Percentiles rank a stretch among this genome's conserved stretches.
These are phyloP conservation scores for Apostichopus leukothele DNA, from an alignment of 53 echinoderm and acorn worm genomes.

Conservation along the genomic window DNA sequence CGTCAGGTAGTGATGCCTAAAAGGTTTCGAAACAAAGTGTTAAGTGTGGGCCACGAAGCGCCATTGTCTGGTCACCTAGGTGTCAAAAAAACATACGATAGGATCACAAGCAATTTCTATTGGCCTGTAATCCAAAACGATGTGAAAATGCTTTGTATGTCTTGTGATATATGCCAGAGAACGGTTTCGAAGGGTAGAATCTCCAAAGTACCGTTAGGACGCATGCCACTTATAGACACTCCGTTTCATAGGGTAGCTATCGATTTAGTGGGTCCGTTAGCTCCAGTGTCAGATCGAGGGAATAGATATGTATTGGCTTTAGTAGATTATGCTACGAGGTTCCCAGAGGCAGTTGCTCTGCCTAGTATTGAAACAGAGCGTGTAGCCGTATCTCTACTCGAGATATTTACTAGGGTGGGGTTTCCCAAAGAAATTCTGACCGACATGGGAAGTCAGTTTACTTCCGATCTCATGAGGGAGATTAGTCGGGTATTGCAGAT, in stretches of 20 bases:
- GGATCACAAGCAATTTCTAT: not conserved
- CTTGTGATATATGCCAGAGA: slow-evolving; percentile 40
- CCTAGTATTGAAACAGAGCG: slow-evolving; percentile 42
- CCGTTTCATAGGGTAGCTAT: slow-evolving; percentile 4
- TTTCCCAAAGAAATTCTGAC: slow-evolving; percentile 46
- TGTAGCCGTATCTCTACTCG: slow-evolving; percentile 44
- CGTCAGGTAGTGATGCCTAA: not conserved
- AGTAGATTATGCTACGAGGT: slow-evolving; percentile 47
- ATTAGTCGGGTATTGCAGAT: slow-evolving; percentile 51
- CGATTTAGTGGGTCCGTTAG: slow-evolving; percentile 6
- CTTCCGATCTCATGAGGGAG: slow-evolving; percentile 52
- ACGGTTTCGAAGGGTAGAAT: slow-evolving; percentile 32
- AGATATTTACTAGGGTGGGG: slow-evolving; percentile 49
- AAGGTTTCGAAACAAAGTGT: not conserved
- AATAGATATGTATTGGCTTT: slow-evolving; percentile 37
- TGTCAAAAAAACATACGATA: slow-evolving; percentile 42
- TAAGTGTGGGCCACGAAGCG: slow-evolving; percentile 21
- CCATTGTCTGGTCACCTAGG: slow-evolving; percentile 51
- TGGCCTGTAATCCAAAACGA: not conserved
- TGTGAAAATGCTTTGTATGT: not conserved
- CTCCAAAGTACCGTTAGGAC: not conserved
- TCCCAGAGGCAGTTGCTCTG: slow-evolving; percentile 27
- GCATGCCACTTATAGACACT: slow-evolving; percentile 22
- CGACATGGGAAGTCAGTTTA: slow-evolving; percentile 53
- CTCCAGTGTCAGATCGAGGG: slow-evolving; percentile 3